Evolutionary conservation across 2,797 vertebrate species (phyloP).

Genomic region (Danio tinwini): DNA sequence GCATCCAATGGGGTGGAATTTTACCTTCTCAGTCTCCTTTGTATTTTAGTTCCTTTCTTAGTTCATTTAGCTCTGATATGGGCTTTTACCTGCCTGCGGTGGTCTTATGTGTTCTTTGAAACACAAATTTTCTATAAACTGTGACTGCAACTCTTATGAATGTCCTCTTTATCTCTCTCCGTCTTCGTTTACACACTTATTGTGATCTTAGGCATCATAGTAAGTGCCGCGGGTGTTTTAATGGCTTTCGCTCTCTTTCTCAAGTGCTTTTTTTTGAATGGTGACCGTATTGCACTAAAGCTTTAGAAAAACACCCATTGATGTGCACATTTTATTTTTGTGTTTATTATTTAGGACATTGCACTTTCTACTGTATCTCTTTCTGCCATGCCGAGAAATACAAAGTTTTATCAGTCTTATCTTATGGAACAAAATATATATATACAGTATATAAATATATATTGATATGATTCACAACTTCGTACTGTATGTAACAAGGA

Average conservation of each 20-base stretch:
- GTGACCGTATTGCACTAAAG: conserved; percentile 73
- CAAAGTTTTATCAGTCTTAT: conserved; percentile 54
- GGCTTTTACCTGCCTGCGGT: conserved; percentile 65
- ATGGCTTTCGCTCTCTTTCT: conserved; percentile 47
- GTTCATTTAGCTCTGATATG: conserved; percentile 53
- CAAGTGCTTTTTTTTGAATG: conserved; percentile 65
- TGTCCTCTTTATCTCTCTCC: conserved; percentile 51
- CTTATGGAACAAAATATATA: conserved; percentile 26
- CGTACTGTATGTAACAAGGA: conserved; percentile 51
- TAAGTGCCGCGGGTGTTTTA: conserved; percentile 56
- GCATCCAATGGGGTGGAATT: conserved; percentile 42
- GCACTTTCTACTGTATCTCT: conserved; percentile 65
- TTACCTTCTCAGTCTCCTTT: conserved; percentile 62
- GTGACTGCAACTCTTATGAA: conserved; percentile 38
- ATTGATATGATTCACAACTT: conserved; percentile 58
- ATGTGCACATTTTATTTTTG: conserved; percentile 54
- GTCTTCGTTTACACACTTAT: conserved; percentile 69
- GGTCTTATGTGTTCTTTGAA: conserved; percentile 66
- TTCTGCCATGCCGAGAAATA: conserved; percentile 56
- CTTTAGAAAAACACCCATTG: conserved; percentile 58
- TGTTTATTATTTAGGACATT: conserved; percentile 37
- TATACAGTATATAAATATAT: conserved; percentile 39
- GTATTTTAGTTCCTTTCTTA: conserved; percentile 32
- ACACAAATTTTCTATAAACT: conserved; percentile 62
- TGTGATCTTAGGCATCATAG: conserved; percentile 59